Evolutionary conservation across 2,797 vertebrate species (phyloP), one percentile per base, ranked within the genome.

Genomic region (Paratrypauchen microcephalus): DNA sequence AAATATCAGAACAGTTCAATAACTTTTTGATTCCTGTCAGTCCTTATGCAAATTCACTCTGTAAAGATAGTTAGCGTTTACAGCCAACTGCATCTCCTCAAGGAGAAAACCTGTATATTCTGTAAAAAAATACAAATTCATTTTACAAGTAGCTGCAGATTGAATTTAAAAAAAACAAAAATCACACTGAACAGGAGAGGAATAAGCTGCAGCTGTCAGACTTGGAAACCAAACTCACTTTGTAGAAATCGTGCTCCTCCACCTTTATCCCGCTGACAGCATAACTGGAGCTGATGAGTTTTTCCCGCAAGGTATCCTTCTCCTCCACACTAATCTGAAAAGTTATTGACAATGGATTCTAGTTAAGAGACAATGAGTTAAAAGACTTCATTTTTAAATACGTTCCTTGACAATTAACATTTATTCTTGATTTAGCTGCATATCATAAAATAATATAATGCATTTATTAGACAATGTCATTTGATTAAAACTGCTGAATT

Each of bases 221-320:
- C 23, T 63, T 9, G 66, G 12, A 59, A 18, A 72, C 26, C 24
- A 74, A 64, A 84, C 92, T 92, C 86, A 98, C 97, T 93, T 96
- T 98, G 90, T 96, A 99, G 85, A 96, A 94, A 67, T 94, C 94
- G 32, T 92, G 88, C 0, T 86, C 77, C 70, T 89, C 92, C 23
- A 92, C 71, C 18, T 87, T 94, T 79, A 15, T 0, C 55, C 68
- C 76, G 81, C 1, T 94, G 76, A 93, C 18, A 23, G 66, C 66
- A 60, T 90, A 92, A 62, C 90, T 97, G 86, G 96, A 98, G 21
- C 28, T 71, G 56, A 73, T n/a, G 30, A 99, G 93, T 52, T 97
- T 90, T 0, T 88, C 69, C 78, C n/a, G 11, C 74, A 95, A 86
- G 5, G 18, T 50, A 4, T 16, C 74, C 90, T 95, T 98, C 70